Percentiles rank a stretch among this genome's conserved stretches.
These are phyloP conservation scores for Microctenopoma stevenorrisi DNA, from an alignment of 2,797 vertebrate genomes.

Conservation along the genomic window DNA sequence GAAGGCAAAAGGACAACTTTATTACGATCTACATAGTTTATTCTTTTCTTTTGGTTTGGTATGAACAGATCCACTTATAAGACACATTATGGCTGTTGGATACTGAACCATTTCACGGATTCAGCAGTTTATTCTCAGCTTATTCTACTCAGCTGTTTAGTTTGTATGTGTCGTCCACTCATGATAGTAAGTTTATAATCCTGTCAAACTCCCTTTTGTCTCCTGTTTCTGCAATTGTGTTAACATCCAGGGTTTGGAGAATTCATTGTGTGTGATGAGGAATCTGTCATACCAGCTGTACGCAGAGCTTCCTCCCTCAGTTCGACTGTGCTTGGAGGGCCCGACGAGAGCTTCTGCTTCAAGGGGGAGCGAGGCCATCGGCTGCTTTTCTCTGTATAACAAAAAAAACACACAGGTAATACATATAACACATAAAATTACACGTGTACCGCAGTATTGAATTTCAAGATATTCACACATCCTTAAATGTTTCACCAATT, in stretches of 20 bases:
- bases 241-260: slow-evolving; percentile 90
- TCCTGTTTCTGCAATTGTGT: neutral
- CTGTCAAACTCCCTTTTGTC: neutral
- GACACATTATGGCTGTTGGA: no score
- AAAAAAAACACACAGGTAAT: slow-evolving; percentile 78
- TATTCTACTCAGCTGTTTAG: neutral
- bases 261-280: slow-evolving; percentile 91
- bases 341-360: slow-evolving; percentile 73
- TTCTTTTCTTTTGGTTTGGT: no score
- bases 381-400: slow-evolving; percentile 92
- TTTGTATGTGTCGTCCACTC: neutral
- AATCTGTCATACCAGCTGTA: slow-evolving; percentile 97
- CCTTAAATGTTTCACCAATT: neutral
- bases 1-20: no score
- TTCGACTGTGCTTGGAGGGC: slow-evolving; percentile 89
- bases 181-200: neutral
- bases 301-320: slow-evolving; percentile 89
- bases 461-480: neutral
- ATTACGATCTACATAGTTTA: no score
- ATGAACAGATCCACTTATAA: no score
- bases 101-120: no score
- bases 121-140: no score
- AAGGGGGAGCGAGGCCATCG: slow-evolving; percentile 82
- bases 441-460: no score
- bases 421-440: no score